These are phyloP conservation scores for Conus betulinus DNA, from an alignment of 1,140 invertebrate genomes.

Conservation along the genomic window DNA sequence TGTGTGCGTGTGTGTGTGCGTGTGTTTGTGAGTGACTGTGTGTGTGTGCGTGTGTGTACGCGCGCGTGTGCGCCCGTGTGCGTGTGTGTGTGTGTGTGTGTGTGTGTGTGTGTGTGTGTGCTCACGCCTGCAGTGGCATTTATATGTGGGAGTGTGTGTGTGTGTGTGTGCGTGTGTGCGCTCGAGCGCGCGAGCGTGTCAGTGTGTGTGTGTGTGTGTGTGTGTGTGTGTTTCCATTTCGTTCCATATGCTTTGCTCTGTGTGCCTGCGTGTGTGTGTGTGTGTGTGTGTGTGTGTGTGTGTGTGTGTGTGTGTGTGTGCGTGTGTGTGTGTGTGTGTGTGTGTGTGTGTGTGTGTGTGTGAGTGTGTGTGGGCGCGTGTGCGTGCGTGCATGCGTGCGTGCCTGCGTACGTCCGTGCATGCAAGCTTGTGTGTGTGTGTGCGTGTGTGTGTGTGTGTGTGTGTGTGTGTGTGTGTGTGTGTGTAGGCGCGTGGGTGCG, in stretches of 20 bases:
- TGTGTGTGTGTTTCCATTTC: neutral
- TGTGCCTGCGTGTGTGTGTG: too few relatives aligned
- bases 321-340: neutral
- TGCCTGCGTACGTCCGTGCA: neutral
- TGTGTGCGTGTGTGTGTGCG: constrained; percentile 1
- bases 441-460: too few relatives aligned
- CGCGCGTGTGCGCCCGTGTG: constrained; percentile 4
- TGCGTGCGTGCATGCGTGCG: neutral
- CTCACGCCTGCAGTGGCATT: neutral
- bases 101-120: neutral
- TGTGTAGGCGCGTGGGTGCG: too few relatives aligned
- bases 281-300: neutral
- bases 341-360: too few relatives aligned
- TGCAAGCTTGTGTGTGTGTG: neutral
- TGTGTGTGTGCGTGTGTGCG: too few relatives aligned
- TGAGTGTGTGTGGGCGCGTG: too few relatives aligned
- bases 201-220: too few relatives aligned
- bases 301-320: neutral
- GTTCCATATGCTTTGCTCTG: too few relatives aligned
- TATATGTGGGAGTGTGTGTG: too few relatives aligned
- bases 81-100: neutral
- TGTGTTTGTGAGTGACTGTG: too few relatives aligned
- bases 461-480: too few relatives aligned
- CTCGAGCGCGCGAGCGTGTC: too few relatives aligned
- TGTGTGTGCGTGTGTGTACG: constrained; percentile 7